Evolutionary conservation across 2,888 invertebrate genomes (phyloP), one percentile per base, ranked within the genome.

Genomic region (Cheilosia scutellata): DNA sequence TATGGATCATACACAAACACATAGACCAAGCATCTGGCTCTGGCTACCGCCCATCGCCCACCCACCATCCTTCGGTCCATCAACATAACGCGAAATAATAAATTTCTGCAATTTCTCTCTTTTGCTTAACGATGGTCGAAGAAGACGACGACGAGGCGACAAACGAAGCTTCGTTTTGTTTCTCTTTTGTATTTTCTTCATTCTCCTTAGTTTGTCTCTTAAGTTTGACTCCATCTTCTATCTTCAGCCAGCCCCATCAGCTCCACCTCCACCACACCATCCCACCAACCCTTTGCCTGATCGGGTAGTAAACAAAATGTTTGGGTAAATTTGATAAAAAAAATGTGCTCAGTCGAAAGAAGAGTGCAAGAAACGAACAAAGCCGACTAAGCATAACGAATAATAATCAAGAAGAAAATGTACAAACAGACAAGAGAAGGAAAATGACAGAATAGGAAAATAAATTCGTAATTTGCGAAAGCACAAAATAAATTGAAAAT

Each of bases 271-370:
- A 13, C 58, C 51, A 25, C 51, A 55, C 9, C 20, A 20, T 25
- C 25, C 6, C 49, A 42, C 42, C 5, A 44, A 44, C 16, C n/a
- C 44, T 44, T 44, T 42, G 57, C 58, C 79, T 44, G 37, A 37
- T 16, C 47, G 55, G 70, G 53, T 76, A 76, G 88, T 88, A 89
- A 88, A 87, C 88, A 90, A 89, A 90, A 53, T 76, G 66, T 75
- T 63, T 33, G 20, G 53, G 51, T 20, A 20, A 20, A 58, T 66
- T 71, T 31, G 57, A 76, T 72, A 77, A 68, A 77, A 68, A 77
- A 77, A 77, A 65, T 70, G 72, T 63, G 16, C 58, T n/a, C n/a
- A 5, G n/a, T 2, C 42, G 44, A 55, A 51, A 44, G 63, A 60
- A 53, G 16, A 44, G 53, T 31, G 65, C 42, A 86, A 72, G 37